Evolutionary conservation across 2,888 invertebrate genomes (phyloP), one percentile per base, ranked within the genome.

Genomic region (Xestia c-nigrum): DNA sequence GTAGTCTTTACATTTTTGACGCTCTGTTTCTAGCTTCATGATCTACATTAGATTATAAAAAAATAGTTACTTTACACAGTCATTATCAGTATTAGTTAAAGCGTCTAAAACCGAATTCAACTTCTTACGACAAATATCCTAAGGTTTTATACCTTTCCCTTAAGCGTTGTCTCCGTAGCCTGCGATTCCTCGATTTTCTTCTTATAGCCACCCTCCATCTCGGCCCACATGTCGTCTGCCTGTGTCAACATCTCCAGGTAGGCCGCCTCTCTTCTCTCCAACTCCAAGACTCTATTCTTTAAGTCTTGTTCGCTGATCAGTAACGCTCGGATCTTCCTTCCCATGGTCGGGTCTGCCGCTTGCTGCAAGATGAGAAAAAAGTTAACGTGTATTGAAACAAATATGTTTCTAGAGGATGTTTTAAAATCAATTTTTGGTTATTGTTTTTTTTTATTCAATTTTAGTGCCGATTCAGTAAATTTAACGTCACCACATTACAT

Each of bases 181-280:
- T 96, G 92, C 59, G 97, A 95, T 31, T 97, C 96, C 64, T 97
- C 93, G 55, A 98, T 97, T 86, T 96, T 97, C 87, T 96, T 96
- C 91, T 97, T 97, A 87, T 97, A 98, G 1, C 97, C 97, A 14
- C 97, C 97, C 89, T 97, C 98, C 96, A 98, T 97, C 88, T 98
- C 97, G 0, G 97, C 97, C 97, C 98, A 98, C 94, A 98, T 97
- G 78, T 98, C 97, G 82, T 98, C 98, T 0, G 98, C 98, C 78
- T 98, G 97, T 76, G 98, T 97, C 90, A 98, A 92, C 88, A 98
- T 98, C 89, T 98, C 97, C 88, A 98, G 96, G 89, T 98, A 98
- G 0, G 98, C 97, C 3, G 97, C 95, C 90, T 98, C 98, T 66
- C 97, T 96, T 71, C 97, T 94, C 91, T 98, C 97, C 71, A 98